Conservation (phyloP, 1,140 invertebrate genomes). For the Sminthurinus signatus region DNA sequence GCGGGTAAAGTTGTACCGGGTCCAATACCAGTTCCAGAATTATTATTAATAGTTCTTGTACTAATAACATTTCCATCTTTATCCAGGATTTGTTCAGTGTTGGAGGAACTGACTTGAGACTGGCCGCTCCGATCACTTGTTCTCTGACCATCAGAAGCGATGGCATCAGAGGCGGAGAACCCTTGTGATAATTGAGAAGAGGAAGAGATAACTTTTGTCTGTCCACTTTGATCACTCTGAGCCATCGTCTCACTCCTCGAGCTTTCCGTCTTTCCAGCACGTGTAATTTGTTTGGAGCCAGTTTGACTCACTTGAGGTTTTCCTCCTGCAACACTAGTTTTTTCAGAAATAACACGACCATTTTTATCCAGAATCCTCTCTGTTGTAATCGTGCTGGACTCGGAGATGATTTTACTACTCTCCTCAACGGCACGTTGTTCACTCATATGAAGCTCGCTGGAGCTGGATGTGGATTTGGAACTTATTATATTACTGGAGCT, state of each 20-base stretch:
- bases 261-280: constrained; percentile 9
- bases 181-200: neutral
- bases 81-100: constrained; percentile 4
- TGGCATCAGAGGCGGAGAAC: constrained; percentile 1
- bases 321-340: neutral
- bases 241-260: neutral
- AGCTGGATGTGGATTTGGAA: neutral
- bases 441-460: neutral
- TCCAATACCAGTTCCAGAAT: neutral
- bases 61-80: constrained; percentile 1
- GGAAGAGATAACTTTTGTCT: neutral
- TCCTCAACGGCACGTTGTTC: constrained; percentile 1
- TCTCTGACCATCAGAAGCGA: constrained; percentile 1
- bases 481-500: too few relatives aligned
- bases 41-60: neutral
- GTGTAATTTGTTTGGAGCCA: neutral
- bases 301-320: constrained; percentile 9
- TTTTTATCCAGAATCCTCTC: constrained; percentile 10
- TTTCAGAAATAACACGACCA: constrained; percentile 2
- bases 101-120: neutral
- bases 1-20: constrained; percentile 12
- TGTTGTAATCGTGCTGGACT: constrained; percentile 1
- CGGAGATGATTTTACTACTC: neutral
- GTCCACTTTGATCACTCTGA: neutral
- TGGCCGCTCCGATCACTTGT: neutral